Evolutionary conservation across 2,113 vertebrate genomes (phyloP).

Genomic region (Barnardius zonarius): DNA sequence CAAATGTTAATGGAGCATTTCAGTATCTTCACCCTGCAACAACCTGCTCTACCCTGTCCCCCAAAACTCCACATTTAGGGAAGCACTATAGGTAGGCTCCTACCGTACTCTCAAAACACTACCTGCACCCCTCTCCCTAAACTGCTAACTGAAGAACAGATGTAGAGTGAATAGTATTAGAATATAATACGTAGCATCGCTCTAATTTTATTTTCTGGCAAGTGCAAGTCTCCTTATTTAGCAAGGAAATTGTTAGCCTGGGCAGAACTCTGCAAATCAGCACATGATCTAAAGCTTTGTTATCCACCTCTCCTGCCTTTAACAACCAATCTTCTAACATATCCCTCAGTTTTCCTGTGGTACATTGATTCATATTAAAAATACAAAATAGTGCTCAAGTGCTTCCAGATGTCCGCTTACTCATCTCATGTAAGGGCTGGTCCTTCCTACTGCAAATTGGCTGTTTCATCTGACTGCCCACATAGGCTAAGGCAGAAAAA

Average conservation of each 20-base stretch:
- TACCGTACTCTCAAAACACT: neutral
- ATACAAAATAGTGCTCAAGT: neutral
- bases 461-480: neutral
- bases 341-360: neutral
- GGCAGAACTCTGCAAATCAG: neutral
- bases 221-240: neutral
- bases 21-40: neutral
- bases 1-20: neutral
- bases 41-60: neutral
- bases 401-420: neutral
- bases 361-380: neutral
- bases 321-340: neutral
- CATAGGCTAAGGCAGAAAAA: neutral
- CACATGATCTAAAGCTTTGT: neutral
- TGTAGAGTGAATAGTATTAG: neutral
- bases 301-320: neutral
- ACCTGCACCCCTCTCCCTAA: neutral
- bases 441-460: neutral
- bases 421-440: neutral
- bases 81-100: neutral
- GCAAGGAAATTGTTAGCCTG: neutral
- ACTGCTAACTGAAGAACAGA: neutral
- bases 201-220: neutral
- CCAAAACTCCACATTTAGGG: neutral
- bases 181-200: neutral